phyloP scores from a whole-genome alignment of 92 coral and sea anemone species.

The Phenganax stokvisi region DNA sequence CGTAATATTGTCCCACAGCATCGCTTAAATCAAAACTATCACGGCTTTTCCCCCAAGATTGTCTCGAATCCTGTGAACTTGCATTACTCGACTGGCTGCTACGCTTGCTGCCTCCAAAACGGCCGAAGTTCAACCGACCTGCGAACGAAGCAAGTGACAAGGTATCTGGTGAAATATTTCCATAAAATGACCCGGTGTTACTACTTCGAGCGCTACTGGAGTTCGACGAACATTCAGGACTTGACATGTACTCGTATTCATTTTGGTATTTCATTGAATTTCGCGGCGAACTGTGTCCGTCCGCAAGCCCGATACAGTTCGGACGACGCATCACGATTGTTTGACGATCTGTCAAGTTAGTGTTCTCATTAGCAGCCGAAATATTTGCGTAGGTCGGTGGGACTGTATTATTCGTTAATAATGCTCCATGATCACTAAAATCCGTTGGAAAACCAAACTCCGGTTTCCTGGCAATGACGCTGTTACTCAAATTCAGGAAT shows the following conservation, averaged over 20 bases:
- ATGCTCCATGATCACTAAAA: background rate
- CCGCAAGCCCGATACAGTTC: constrained; percentile 2
- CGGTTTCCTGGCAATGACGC: background rate
- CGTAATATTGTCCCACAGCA: background rate
- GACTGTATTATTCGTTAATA: background rate
- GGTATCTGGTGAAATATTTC: constrained; percentile 22
- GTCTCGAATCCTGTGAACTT: constrained; percentile 23
- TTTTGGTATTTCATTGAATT: constrained; percentile 1
- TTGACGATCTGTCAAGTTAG: constrained; percentile 1
- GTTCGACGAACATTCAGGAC: constrained; percentile 26
- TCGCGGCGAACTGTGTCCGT: constrained; percentile 16
- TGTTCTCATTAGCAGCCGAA: background rate
- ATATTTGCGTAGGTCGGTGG: constrained; percentile 9
- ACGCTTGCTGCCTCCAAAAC: constrained; percentile 21
- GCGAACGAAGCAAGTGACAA: constrained; percentile 24
- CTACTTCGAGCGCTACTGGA: constrained; percentile 30
- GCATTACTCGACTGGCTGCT: constrained; percentile 32
- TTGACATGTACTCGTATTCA: constrained; percentile 36
- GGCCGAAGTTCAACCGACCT: constrained; percentile 38
- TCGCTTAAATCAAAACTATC: constrained; percentile 28
- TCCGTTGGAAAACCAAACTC: background rate
- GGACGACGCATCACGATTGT: constrained; percentile 11
- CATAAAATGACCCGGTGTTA: constrained; percentile 15
- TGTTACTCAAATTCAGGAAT: background rate
- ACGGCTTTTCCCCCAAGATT: constrained; percentile 13